phyloP scores from a whole-genome alignment of 1,140 invertebrate genomes.

The Eubasilissa regina region DNA sequence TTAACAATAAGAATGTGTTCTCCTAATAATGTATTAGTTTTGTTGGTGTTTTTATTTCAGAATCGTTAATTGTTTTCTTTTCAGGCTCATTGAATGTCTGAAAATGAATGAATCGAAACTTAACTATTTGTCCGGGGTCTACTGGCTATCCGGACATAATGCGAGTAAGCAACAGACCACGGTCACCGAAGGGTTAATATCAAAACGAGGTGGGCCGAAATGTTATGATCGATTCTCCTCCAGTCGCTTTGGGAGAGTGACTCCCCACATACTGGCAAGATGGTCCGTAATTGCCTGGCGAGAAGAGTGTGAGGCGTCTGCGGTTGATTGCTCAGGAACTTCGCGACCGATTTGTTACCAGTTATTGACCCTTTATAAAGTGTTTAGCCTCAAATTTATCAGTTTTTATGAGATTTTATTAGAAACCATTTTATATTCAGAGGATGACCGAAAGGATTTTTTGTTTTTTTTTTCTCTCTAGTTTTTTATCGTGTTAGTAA shows the following conservation, averaged over 20 bases:
- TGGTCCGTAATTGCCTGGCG: slow-evolving; percentile 44
- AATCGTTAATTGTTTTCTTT: too few species aligned
- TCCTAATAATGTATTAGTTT: too few species aligned
- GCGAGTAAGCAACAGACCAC: too few species aligned
- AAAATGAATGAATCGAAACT: too few species aligned
- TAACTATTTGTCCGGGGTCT: too few species aligned
- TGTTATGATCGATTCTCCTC: slow-evolving; percentile 44
- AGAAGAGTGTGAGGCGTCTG: neutral
- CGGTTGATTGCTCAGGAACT: slow-evolving; percentile 41
- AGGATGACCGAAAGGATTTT: slow-evolving; percentile 22
- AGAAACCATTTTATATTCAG: slow-evolving; percentile 44
- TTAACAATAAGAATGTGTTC: too few species aligned
- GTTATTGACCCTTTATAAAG: slow-evolving; percentile 58
- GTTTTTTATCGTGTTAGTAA: too few species aligned
- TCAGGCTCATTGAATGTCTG: too few species aligned
- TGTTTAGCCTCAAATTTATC: slow-evolving; percentile 53
- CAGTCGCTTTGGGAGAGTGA: slow-evolving; percentile 15
- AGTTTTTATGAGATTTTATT: slow-evolving; percentile 53
- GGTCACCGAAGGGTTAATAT: slow-evolving; percentile 22
- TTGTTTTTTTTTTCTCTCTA: slow-evolving; percentile 1
- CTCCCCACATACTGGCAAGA: slow-evolving; percentile 34
- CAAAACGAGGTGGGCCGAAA: slow-evolving; percentile 52
- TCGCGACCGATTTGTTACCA: slow-evolving; percentile 50
- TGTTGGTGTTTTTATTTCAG: too few species aligned
- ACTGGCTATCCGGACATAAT: too few species aligned